Evolutionary conservation across 2,113 vertebrate genomes (phyloP).

Genomic region (Leiothrix lutea): DNA sequence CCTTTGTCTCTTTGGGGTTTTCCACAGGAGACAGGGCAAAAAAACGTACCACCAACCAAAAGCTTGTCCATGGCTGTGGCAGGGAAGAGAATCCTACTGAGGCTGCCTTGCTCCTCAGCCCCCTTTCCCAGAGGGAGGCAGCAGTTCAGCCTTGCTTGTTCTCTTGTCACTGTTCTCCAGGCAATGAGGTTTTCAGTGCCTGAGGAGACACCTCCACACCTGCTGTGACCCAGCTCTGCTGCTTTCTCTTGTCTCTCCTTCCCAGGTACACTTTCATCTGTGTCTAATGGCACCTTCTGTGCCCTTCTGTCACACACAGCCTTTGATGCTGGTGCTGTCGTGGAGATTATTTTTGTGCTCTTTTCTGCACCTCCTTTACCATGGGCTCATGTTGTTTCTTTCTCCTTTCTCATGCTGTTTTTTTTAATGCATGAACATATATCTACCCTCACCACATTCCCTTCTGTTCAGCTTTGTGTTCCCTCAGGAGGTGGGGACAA

Average conservation of each 20-base stretch:
- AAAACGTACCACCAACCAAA: accelerated
- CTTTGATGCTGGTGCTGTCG: not conserved
- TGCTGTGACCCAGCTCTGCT: not conserved
- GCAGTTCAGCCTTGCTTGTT: not conserved
- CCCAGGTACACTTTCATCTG: not conserved
- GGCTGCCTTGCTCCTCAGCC: not conserved
- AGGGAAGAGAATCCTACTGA: not conserved
- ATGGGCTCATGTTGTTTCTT: not conserved
- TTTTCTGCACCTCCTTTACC: not conserved
- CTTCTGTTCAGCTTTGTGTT: not conserved
- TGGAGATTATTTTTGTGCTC: not conserved
- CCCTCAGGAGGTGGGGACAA: not conserved
- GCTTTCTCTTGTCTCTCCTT: not conserved
- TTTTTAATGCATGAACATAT: not conserved
- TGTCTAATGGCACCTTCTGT: not conserved
- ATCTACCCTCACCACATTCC: not conserved
- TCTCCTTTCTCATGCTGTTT: not conserved
- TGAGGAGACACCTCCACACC: not conserved
- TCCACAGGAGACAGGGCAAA: not conserved
- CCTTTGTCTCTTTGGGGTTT: not conserved
- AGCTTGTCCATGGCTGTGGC: not conserved
- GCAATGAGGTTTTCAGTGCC: not conserved
- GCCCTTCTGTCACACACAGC: not conserved
- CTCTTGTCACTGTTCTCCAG: not conserved
- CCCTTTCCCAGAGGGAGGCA: not conserved